Evolutionary conservation across 2,888 invertebrate species (phyloP).

Genomic region (Tinea pellionella): DNA sequence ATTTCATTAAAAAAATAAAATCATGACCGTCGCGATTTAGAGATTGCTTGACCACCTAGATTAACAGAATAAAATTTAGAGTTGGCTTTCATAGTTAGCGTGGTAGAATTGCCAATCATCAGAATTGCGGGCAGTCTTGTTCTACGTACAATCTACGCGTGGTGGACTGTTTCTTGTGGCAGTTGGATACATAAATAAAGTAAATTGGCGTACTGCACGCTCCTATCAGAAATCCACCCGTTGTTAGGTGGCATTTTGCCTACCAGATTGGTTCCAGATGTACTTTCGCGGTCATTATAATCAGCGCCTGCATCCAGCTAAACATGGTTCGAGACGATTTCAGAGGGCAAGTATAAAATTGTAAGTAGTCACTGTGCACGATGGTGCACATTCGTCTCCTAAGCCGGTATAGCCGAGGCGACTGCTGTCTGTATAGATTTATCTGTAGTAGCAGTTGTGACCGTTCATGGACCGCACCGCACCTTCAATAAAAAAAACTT

Average conservation of each 20-base stretch:
- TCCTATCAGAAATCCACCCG: slow-evolving; percentile 63
- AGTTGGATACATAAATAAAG: slow-evolving; percentile 60
- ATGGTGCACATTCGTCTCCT: too few relatives aligned
- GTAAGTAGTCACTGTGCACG: too few relatives aligned
- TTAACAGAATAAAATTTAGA: not conserved
- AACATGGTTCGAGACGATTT: slow-evolving; percentile 57
- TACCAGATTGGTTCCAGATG: slow-evolving; percentile 57
- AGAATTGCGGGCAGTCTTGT: slow-evolving; percentile 52
- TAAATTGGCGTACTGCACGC: slow-evolving; percentile 61
- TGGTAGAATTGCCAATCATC: not conserved
- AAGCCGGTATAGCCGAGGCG: too few relatives aligned
- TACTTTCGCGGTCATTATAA: slow-evolving; percentile 61
- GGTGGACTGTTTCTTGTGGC: slow-evolving; percentile 60
- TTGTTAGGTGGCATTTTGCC: slow-evolving; percentile 59
- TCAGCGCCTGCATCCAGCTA: slow-evolving; percentile 53
- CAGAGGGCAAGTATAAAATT: slow-evolving; percentile 65
- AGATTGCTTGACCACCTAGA: not conserved
- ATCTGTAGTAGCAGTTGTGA: too few relatives aligned
- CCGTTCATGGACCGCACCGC: too few relatives aligned
- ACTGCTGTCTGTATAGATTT: too few relatives aligned
- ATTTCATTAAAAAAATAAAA: not conserved
- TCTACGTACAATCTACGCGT: slow-evolving; percentile 61
- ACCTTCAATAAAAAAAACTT: too few relatives aligned
- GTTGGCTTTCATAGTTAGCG: not conserved
- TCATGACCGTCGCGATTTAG: not conserved